A percentile compares a stretch with the other conserved stretches of the same genome.
phyloP scores from a whole-genome alignment of 2,888 invertebrate genomes.

The Drosophila neonasuta region DNA sequence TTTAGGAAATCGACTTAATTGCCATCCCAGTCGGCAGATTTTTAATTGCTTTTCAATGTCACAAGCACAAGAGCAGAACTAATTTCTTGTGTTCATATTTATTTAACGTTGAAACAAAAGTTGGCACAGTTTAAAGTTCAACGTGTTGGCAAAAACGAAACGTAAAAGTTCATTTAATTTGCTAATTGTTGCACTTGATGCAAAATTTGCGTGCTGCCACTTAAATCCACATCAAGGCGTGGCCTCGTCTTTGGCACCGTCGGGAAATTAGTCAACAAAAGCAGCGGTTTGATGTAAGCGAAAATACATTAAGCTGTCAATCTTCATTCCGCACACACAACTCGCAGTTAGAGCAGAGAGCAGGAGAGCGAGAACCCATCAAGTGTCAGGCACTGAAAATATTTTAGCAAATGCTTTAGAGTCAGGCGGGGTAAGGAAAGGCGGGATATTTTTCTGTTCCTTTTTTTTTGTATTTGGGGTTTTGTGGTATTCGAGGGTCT shows the following conservation, averaged over 20 bases:
- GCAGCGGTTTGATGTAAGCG: conserved; percentile 57
- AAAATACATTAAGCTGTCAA: conserved; percentile 75
- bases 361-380: conserved; percentile 29
- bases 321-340: conserved; percentile 62
- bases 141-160: conserved; percentile 9
- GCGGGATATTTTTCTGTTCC: background rate
- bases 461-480: conserved; percentile 1
- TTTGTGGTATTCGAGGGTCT: conserved; percentile 2
- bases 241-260: conserved; percentile 34
- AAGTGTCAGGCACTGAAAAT: conserved; percentile 59
- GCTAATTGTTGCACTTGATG: conserved; percentile 72
- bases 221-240: conserved; percentile 46
- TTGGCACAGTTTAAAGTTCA: conserved; percentile 28
- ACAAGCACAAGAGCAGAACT: conserved; percentile 7
- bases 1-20: conserved; percentile 39
- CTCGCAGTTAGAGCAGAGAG: conserved; percentile 8
- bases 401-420: conserved; percentile 58
- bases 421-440: conserved; percentile 5
- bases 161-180: conserved; percentile 61
- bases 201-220: conserved; percentile 62
- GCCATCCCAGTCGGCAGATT: conserved; percentile 27
- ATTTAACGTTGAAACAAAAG: conserved; percentile 27
- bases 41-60: conserved; percentile 54
- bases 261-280: conserved; percentile 66
- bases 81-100: background rate